A percentile compares a stretch with the other conserved stretches of the same genome.
These are phyloP conservation scores for Ranitomeya imitator DNA, from an alignment of 2,113 vertebrate genomes.

Conservation along the genomic window DNA sequence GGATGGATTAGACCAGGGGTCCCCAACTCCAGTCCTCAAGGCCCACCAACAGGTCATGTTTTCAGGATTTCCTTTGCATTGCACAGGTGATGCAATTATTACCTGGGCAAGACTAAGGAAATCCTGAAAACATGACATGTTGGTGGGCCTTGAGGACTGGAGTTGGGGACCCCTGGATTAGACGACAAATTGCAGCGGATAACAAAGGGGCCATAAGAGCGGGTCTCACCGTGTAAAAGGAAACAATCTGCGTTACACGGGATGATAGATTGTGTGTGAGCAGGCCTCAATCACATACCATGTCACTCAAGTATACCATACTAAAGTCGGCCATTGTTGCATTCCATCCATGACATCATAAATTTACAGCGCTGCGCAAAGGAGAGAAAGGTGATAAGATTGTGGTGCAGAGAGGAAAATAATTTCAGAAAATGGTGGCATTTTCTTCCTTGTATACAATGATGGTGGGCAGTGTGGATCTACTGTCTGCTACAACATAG, in stretches of 20 bases:
- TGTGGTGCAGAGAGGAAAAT: too few species aligned
- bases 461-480: neutral
- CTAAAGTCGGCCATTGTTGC: neutral
- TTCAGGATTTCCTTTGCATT: too few species aligned
- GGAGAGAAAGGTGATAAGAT: neutral
- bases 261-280: neutral
- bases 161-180: too few species aligned
- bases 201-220: neutral
- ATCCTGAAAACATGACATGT: too few species aligned
- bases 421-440: too few species aligned
- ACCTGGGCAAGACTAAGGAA: too few species aligned
- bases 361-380: neutral
- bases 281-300: too few species aligned
- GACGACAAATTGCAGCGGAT: neutral
- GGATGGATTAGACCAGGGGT: conserved; percentile 14
- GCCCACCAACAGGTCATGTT: too few species aligned
- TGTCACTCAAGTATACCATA: neutral
- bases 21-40: too few species aligned
- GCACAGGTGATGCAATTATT: too few species aligned
- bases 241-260: neutral
- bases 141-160: too few species aligned
- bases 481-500: neutral
- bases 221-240: neutral
- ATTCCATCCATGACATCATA: neutral
- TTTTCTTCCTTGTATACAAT: neutral